These are phyloP conservation scores for Pantelozetes paolii DNA, from an alignment of 2,888 invertebrate genomes.

Conservation along the genomic window DNA sequence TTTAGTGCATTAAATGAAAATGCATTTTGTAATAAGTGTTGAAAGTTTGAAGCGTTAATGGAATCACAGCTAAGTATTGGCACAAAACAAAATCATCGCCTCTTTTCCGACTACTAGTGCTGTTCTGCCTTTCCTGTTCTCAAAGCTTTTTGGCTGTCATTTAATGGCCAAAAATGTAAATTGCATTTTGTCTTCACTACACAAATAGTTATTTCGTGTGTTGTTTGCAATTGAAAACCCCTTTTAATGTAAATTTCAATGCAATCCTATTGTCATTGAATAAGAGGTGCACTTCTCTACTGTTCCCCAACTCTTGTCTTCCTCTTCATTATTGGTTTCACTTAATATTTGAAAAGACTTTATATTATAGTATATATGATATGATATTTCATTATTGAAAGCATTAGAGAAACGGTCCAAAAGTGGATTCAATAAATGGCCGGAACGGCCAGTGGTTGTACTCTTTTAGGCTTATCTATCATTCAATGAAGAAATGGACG, in stretches of 20 bases:
- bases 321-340: slow-evolving; percentile 26
- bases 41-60: slow-evolving; percentile 32
- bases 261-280: slow-evolving; percentile 8
- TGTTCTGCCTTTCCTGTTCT: slow-evolving; percentile 4
- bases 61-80: slow-evolving; percentile 27
- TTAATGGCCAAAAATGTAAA: slow-evolving; percentile 37
- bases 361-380: no score
- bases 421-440: slow-evolving; percentile 38
- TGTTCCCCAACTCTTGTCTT: not conserved
- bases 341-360: slow-evolving; percentile 28
- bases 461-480: slow-evolving; percentile 24
- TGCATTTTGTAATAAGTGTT: slow-evolving; percentile 34
- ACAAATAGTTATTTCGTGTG: slow-evolving; percentile 5
- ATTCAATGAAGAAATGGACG: slow-evolving; percentile 28
- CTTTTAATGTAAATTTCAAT: not conserved
- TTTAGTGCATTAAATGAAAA: slow-evolving; percentile 32
- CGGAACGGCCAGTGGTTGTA: slow-evolving; percentile 24
- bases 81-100: slow-evolving; percentile 26
- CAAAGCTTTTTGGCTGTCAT: not conserved
- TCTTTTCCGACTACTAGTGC: not conserved
- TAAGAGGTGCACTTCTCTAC: not conserved
- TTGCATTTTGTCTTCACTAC: slow-evolving; percentile 24
- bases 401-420: slow-evolving; percentile 17
- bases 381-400: slow-evolving; percentile 23
- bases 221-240: not conserved